phyloP scores from a whole-genome alignment of 2,888 invertebrate species.

The Homarus gammarus region DNA sequence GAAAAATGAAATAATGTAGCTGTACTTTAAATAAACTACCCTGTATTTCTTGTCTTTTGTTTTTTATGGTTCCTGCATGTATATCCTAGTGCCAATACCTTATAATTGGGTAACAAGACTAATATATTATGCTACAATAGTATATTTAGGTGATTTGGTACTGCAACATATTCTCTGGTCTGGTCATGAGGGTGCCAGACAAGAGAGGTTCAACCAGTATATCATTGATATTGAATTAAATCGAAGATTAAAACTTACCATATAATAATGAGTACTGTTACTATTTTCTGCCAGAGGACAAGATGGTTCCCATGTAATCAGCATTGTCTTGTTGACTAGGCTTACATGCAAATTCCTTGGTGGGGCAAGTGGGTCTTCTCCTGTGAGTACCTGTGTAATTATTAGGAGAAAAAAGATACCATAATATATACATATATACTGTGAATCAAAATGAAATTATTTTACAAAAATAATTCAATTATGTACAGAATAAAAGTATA shows the following conservation, averaged over 20 bases:
- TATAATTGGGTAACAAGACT: no score
- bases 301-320: slow-evolving; percentile 86
- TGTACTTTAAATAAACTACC: no score
- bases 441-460: background rate
- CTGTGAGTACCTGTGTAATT: slow-evolving; percentile 81
- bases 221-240: no score
- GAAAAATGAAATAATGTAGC: no score
- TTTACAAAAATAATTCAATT: background rate
- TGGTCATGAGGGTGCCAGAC: no score
- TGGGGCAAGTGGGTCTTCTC: slow-evolving; percentile 84
- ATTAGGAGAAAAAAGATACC: background rate
- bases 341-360: slow-evolving; percentile 83
- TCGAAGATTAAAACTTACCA: slow-evolving; percentile 8
- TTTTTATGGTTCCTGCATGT: no score
- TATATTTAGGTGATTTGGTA: no score
- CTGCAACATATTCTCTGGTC: no score
- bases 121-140: no score
- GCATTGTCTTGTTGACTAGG: slow-evolving; percentile 80
- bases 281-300: slow-evolving; percentile 81
- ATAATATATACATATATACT: background rate
- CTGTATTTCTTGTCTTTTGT: no score
- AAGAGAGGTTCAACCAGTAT: background rate
- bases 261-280: background rate
- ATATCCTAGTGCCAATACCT: no score
- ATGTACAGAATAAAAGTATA: background rate